Evolutionary conservation across 1,140 invertebrate genomes (phyloP).

Genomic region (Panagrolaimus sp.): DNA sequence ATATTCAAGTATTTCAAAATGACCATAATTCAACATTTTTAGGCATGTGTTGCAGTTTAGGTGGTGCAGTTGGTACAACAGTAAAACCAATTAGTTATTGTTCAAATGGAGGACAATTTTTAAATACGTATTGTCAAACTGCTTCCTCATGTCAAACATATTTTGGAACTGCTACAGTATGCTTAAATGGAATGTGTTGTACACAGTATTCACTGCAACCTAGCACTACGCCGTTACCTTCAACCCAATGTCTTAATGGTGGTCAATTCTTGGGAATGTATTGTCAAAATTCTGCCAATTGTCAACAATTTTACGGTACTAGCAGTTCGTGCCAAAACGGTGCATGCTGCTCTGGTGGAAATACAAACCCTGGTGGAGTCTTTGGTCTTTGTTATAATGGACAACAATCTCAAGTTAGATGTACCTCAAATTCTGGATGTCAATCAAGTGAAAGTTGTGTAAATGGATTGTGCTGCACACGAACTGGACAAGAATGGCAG

Average conservation of each 20-base stretch:
- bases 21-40: too few relatives aligned
- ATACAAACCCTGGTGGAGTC: neutral
- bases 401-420: neutral
- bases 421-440: neutral
- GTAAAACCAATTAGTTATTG: neutral
- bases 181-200: slow-evolving; percentile 13
- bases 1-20: neutral
- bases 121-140: slow-evolving; percentile 3
- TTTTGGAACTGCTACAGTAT: neutral
- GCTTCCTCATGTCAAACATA: slow-evolving; percentile 1
- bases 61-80: neutral
- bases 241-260: neutral
- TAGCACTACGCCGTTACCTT: neutral
- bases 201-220: neutral
- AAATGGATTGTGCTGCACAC: slow-evolving; percentile 26
- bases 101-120: slow-evolving; percentile 3
- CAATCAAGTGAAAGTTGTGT: slow-evolving; percentile 19
- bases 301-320: neutral
- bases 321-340: neutral
- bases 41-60: neutral
- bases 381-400: slow-evolving; percentile 6
- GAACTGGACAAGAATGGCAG: slow-evolving; percentile 27
- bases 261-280: neutral
- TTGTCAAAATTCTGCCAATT: neutral
- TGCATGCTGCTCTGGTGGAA: neutral